Evolutionary conservation across 2,113 vertebrate genomes (phyloP), one percentile per base, ranked within the genome.

Genomic region (Leucoraja erinaceus): DNA sequence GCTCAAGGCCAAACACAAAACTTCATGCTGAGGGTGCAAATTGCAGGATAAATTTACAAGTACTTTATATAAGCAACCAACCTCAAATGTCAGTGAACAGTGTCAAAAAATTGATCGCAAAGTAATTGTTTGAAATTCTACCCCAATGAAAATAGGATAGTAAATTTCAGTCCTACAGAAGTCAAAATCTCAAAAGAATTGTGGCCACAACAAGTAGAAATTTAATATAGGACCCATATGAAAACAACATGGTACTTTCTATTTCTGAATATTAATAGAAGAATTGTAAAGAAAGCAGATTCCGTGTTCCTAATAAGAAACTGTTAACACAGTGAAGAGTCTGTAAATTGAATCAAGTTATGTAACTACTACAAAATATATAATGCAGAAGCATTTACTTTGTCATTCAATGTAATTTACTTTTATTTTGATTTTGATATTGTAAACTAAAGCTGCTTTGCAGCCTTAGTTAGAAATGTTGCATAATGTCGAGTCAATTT

Each of bases 211-310:
- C 31, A 90, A 10, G 28, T 5, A 63, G 31, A 90, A 38, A 63
- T 31, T 31, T 66, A 63, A 90, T 90, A 8, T 81, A 47, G 33
- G 4, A 47, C 12, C 61, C 33, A n/a, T 14, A 33, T 68, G n/a
- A 68, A 68, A 90, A 68, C 14, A 66, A 70, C 33, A 68, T 54
- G 63, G 61, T 91, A 33, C 88, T 14, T 70, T 54, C 66, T 38
- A 9, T 88, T 88, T 47, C n/a, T 91, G 90, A 72, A 91, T 74
- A 38, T 91, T 91, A 72, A 90, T 33, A 59, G 56, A 59, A 88
- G 20, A 63, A 63, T n/a, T 88, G 14, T 88, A 88, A 88, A 66
- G 12, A 16, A 63, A 88, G 83, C 59, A 66, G 61, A 66, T 88
- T 28, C 25, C 5, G 28, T 20, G 81, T 61, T 54, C 28, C 10